Conservation (phyloP, 2,888 invertebrate genomes). For the Myathropa florea region DNA sequence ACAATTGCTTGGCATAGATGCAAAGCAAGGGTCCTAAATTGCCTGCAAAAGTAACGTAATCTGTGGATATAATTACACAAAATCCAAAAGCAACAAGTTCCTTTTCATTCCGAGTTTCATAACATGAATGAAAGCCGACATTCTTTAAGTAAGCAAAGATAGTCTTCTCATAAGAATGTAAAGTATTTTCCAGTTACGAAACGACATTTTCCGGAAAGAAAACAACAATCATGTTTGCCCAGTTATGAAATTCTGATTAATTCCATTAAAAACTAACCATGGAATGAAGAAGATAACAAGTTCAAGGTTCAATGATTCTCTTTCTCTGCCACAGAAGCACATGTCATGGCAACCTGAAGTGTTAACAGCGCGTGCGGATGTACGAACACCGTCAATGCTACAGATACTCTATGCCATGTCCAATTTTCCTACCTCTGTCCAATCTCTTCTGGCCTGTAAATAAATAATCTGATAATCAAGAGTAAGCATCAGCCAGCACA, state of each 20-base stretch:
- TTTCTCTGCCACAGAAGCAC: neutral
- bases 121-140: neutral
- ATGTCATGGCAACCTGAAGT: neutral
- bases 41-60: too few relatives aligned
- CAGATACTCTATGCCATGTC: neutral
- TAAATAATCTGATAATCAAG: conserved; percentile 64
- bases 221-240: neutral
- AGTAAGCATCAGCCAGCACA: conserved; percentile 31
- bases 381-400: neutral
- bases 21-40: too few relatives aligned
- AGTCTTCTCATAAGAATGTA: neutral
- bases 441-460: conserved; percentile 44
- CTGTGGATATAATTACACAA: too few relatives aligned
- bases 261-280: neutral
- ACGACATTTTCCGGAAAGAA: neutral
- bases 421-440: neutral
- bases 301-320: neutral
- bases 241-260: neutral
- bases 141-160: neutral
- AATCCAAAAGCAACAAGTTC: too few relatives aligned
- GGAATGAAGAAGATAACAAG: neutral
- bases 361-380: neutral
- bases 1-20: too few relatives aligned
- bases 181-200: neutral
- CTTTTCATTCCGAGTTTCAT: neutral